These are phyloP conservation scores for Synanthedon vespiformis DNA, from an alignment of 2,888 invertebrate genomes.

Conservation along the genomic window DNA sequence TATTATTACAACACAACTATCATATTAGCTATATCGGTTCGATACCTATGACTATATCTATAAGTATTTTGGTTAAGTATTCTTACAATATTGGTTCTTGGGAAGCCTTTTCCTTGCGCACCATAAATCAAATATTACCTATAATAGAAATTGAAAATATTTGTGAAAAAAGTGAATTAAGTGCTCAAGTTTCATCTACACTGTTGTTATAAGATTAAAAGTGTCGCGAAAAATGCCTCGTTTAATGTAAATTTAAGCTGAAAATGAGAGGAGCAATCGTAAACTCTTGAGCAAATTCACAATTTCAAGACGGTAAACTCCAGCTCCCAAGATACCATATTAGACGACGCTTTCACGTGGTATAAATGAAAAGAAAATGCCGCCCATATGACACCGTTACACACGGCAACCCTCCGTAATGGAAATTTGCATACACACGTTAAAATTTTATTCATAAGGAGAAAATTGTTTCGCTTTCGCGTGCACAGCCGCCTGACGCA, in stretches of 20 bases:
- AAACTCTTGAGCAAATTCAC: not conserved
- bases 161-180: no score
- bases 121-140: no score
- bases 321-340: constrained; percentile 14
- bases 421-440: constrained; percentile 65
- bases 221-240: not conserved
- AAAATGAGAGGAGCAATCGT: not conserved
- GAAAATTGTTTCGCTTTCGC: constrained; percentile 62
- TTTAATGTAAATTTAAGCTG: not conserved
- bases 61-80: no score
- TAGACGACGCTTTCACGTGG: constrained; percentile 40
- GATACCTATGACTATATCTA: no score
- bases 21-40: no score
- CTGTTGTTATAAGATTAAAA: not conserved
- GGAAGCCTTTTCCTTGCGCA: no score
- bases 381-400: constrained; percentile 56
- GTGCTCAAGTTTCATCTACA: no score
- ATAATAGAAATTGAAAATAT: no score
- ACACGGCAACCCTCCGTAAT: constrained; percentile 38
- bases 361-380: constrained; percentile 52
- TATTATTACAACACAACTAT: no score
- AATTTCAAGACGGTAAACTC: not conserved
- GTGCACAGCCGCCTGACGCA: constrained; percentile 22
- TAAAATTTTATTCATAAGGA: constrained; percentile 68
- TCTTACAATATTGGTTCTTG: no score